Conservation (phyloP, 2,888 invertebrate genomes). For the Drosophila paranaensis region DNA sequence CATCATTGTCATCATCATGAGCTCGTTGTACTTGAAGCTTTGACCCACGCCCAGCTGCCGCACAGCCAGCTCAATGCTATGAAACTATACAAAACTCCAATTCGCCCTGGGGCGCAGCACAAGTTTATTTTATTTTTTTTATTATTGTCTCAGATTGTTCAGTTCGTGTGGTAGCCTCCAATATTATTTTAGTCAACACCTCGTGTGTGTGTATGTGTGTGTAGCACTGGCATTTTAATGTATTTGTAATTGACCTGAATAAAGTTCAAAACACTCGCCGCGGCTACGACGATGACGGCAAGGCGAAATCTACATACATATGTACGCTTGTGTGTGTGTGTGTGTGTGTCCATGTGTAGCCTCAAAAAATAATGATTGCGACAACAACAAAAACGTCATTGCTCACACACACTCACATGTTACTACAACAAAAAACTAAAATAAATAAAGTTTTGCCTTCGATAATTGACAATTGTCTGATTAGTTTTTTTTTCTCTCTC, state of each 20-base stretch:
- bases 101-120: constrained; percentile 27
- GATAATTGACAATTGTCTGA: constrained; percentile 80
- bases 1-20: constrained; percentile 42
- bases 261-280: constrained; percentile 84
- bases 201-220: constrained; percentile 40
- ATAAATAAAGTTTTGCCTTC: constrained; percentile 50
- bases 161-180: constrained; percentile 70
- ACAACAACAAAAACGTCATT: constrained; percentile 63
- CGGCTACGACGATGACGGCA: constrained; percentile 61
- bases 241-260: constrained; percentile 85
- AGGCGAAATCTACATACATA: constrained; percentile 74
- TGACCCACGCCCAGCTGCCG: constrained; percentile 19
- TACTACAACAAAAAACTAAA: constrained; percentile 30
- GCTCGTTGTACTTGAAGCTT: constrained; percentile 71
- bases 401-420: constrained; percentile 17
- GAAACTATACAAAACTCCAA: constrained; percentile 9
- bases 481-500: constrained; percentile 37
- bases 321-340: constrained; percentile 53
- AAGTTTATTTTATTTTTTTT: constrained; percentile 25
- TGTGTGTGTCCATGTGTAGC: constrained; percentile 60
- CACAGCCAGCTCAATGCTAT: not conserved
- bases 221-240: constrained; percentile 80
- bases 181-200: constrained; percentile 81
- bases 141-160: constrained; percentile 40
- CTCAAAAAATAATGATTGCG: constrained; percentile 81